Percentiles rank a stretch among this genome's conserved stretches.
Conservation (phyloP, 2,113 vertebrate species). For the Zapus hudsonius region DNA sequence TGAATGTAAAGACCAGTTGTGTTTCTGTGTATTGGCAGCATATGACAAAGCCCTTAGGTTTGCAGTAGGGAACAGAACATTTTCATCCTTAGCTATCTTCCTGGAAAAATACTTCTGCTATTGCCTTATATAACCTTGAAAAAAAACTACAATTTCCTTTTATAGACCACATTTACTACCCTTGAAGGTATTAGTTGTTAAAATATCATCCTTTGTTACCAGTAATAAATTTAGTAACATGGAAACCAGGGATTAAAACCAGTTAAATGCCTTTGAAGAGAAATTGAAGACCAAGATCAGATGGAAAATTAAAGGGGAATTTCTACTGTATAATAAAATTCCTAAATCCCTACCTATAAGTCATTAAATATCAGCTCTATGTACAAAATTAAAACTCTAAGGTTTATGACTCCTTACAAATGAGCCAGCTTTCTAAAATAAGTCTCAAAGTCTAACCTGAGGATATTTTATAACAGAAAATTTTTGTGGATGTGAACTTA, state of each 20-base stretch:
- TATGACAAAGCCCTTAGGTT: neutral
- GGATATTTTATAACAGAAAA: neutral
- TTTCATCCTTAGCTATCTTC: neutral
- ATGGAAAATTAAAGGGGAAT: neutral
- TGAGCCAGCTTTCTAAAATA: conserved; percentile 49
- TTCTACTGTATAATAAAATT: neutral
- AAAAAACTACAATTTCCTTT: conserved; percentile 17
- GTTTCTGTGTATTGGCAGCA: neutral
- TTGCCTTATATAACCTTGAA: neutral
- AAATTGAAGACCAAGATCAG: conserved; percentile 11
- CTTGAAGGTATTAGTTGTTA: neutral
- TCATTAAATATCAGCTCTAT: neutral
- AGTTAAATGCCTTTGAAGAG: neutral
- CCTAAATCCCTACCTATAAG: neutral
- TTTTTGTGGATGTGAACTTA: conserved; percentile 4
- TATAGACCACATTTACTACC: neutral
- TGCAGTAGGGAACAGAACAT: neutral
- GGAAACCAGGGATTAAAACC: neutral
- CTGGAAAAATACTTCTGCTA: neutral
- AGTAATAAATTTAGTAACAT: neutral
- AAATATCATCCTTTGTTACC: neutral
- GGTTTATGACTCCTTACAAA: neutral
- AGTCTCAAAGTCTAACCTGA: conserved; percentile 20
- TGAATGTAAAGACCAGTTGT: neutral
- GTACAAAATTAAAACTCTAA: neutral